Base-by-base conservation (phyloP, 2,888 invertebrate genomes). In the Bimastos eiseni region DNA sequence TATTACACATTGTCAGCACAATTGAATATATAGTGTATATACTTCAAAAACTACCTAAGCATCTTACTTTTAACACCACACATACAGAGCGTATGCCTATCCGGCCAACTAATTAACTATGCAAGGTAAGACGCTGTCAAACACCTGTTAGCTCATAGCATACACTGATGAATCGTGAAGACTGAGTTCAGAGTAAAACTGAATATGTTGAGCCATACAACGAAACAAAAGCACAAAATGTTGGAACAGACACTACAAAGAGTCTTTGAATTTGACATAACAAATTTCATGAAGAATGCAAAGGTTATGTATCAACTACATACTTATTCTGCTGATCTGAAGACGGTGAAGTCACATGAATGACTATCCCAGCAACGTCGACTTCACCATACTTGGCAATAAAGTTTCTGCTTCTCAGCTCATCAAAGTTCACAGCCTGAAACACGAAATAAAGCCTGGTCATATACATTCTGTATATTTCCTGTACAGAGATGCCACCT, bases 401-500 rank as follows among this genome's bases (percentile, higher is more conserved):
- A 37, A 86, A 86, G 37, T 86, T 86, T 37, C 86, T 37, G 37
- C 86, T 86, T 19, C 34, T 37, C 34, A 86, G 21, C 17, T 86
- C 86, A 17, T 86, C 86, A 86, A 86, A 86, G 34, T 36, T 86
- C 34, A 86, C 86, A 86, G n/a, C 86, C 86, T 86, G n/a, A 86
- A 36, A 86, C 36, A 86, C 24, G 24, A 34, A 19, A 86, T n/a
- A n/a, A 8, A 70, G 30, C n/a, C n/a, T 0, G 8, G 11, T 0
- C n/a, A 70, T 70, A n/a, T n/a, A 70, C 30, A 70, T n/a, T 70
- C 30, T 70, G 24, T 70, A n/a, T 70, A 70, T n/a, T n/a, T 70
- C 13, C 3, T 70, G 11, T n/a, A 70, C n/a, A 70, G 30, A 4
- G 17, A 8, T 70, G 70, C n/a, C 30, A 70, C 6, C 30, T n/a